Conservation (phyloP, 2,113 vertebrate genomes). For the Psephotus haematonotus region DNA sequence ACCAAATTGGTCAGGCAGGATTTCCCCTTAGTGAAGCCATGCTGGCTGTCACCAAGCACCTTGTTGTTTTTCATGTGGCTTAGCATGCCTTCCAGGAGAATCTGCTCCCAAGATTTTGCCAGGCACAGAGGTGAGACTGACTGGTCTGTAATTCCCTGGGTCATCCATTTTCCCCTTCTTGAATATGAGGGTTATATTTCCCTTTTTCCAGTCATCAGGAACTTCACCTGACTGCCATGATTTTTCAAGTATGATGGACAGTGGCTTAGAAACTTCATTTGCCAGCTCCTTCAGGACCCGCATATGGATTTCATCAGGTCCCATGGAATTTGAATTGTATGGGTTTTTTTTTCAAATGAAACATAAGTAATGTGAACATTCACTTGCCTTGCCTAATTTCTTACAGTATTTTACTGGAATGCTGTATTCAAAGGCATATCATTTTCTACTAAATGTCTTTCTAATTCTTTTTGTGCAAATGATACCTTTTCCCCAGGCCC, state of each 20-base stretch:
- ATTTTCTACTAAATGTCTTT: conserved; percentile 63
- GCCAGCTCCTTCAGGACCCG: background rate
- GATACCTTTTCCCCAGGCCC: conserved; percentile 33
- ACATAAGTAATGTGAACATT: conserved; percentile 21
- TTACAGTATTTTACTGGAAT: conserved; percentile 10
- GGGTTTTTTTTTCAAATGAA: background rate
- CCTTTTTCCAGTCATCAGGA: too few relatives aligned
- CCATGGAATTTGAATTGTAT: background rate
- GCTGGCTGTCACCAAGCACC: too few relatives aligned
- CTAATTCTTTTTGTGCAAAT: conserved; percentile 55
- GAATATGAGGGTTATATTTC: too few relatives aligned
- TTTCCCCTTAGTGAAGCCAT: too few relatives aligned
- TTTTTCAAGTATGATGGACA: background rate
- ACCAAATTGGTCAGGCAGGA: too few relatives aligned
- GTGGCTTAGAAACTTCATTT: background rate
- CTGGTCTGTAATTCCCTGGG: too few relatives aligned
- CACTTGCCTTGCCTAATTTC: conserved; percentile 4
- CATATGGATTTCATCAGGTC: background rate
- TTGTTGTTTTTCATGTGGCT: too few relatives aligned
- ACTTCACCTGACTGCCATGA: too few relatives aligned
- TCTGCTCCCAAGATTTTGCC: too few relatives aligned
- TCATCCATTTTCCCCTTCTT: too few relatives aligned
- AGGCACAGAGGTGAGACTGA: too few relatives aligned
- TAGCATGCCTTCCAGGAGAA: too few relatives aligned
- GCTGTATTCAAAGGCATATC: conserved; percentile 7